A percentile compares a stretch with the other conserved stretches of the same genome.
phyloP scores from a whole-genome alignment of 2,888 invertebrate species.

The Tetragonisca angustula region DNA sequence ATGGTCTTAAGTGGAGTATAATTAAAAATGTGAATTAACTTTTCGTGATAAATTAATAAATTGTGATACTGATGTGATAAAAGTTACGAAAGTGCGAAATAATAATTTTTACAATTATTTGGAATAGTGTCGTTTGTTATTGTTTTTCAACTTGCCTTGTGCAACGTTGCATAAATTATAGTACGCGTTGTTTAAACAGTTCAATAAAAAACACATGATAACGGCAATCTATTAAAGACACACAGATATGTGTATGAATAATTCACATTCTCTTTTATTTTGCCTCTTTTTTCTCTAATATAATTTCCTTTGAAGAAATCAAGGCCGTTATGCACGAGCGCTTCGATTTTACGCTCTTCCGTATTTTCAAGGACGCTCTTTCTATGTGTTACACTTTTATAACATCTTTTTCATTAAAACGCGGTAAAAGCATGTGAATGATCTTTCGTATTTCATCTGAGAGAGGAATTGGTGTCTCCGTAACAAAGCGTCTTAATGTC shows the following conservation, averaged over 20 bases:
- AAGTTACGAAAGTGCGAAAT: not conserved
- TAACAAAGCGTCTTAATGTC: too few relatives aligned
- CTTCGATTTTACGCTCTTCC: constrained; percentile 35
- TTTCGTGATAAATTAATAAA: not conserved
- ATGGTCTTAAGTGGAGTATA: not conserved
- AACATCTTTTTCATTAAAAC: constrained; percentile 9
- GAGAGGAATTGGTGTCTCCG: too few relatives aligned
- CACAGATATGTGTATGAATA: too few relatives aligned
- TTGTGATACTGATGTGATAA: not conserved
- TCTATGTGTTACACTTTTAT: constrained; percentile 10
- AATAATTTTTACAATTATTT: not conserved
- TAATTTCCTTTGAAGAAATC: constrained; percentile 31
- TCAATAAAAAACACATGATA: too few relatives aligned
- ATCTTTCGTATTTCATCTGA: not conserved
- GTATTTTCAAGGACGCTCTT: constrained; percentile 40
- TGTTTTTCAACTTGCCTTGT: not conserved
- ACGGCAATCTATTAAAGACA: too few relatives aligned
- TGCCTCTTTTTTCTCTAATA: not conserved
- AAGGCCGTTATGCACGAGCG: constrained; percentile 49
- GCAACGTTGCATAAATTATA: not conserved
- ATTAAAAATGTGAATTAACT: not conserved
- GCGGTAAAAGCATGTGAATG: not conserved
- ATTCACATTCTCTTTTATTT: not conserved
- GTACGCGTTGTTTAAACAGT: not conserved
- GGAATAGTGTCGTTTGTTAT: not conserved